Evolutionary conservation across 2,888 invertebrate genomes (phyloP).

Genomic region (Thereva nobilitata): DNA sequence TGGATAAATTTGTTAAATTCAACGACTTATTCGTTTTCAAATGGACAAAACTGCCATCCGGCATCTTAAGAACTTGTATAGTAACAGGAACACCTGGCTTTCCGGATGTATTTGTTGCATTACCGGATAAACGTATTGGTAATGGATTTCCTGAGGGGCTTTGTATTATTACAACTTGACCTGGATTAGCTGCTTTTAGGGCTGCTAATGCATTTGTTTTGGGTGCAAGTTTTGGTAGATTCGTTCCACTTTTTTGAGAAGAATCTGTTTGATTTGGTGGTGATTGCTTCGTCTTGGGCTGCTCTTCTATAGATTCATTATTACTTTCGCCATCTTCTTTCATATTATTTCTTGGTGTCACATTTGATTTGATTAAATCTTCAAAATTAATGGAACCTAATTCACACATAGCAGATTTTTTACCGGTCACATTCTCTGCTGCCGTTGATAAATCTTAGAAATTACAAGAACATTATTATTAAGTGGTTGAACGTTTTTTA

Average conservation of each 20-base stretch:
- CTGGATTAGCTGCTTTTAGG: slow-evolving; percentile 17
- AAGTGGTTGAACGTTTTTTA: too few relatives aligned
- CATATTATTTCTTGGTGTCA: neutral
- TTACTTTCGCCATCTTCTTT: slow-evolving; percentile 9
- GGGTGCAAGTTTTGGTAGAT: slow-evolving; percentile 37
- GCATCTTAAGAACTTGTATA: slow-evolving; percentile 49
- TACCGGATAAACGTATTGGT: slow-evolving; percentile 36
- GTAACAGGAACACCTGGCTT: slow-evolving; percentile 42
- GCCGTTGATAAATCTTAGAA: neutral
- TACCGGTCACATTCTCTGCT: neutral
- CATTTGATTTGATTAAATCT: slow-evolving; percentile 33
- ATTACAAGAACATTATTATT: neutral
- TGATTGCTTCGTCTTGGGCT: neutral
- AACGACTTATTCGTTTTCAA: slow-evolving; percentile 44
- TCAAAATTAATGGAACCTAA: slow-evolving; percentile 20
- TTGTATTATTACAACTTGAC: slow-evolving; percentile 41
- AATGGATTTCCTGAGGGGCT: slow-evolving; percentile 38
- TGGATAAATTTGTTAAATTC: slow-evolving; percentile 39
- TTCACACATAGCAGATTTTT: neutral
- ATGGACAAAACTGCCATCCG: slow-evolving; percentile 48
- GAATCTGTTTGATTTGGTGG: neutral
- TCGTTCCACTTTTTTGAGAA: slow-evolving; percentile 1
- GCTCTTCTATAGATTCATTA: neutral
- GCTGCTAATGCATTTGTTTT: slow-evolving; percentile 17
- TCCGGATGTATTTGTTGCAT: neutral